Evolutionary conservation across 2,113 vertebrate genomes (phyloP), one percentile per base, ranked within the genome.

Genomic region (Peromyscus polionotus): DNA sequence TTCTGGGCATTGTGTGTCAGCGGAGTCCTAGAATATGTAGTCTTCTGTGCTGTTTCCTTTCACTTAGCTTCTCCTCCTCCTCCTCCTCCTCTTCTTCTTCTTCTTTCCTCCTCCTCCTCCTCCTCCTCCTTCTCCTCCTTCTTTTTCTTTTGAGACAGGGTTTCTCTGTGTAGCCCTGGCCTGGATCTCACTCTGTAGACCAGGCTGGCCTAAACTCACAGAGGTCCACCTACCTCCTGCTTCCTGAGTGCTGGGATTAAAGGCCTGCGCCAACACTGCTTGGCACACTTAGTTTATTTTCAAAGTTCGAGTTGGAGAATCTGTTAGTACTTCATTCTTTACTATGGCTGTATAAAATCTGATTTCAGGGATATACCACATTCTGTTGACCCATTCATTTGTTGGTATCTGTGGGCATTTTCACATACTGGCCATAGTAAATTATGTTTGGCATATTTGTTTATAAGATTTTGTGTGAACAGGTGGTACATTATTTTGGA

Each of bases 391-490:
- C 20, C 31, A 26, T 22, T 94, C 36, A 59, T 57, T 42, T 33
- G 2, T 59, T 77, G 54, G n/a, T 68, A 26, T 36, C 11, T 20
- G 12, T 95, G 36, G 16, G 3, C 73, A 13, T 73, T 97, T 79
- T 63, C 26, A 79, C 59, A 81, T 96, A 88, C 33, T 93, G 70
- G 28, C 75, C 88, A 1, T 93, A 91, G 51, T 83, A 72, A 93
- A 48, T 94, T 88, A 10, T 68, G 28, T 57, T 94, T 3, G 59
- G 20, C 36, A 95, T 22, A 88, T 84, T 90, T 20, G 16, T 80
- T 36, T 94, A 54, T 61, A 92, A 48, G 24, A 39, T 95, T 97
- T 95, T 88, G n/a, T 89, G 45, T 85, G 73, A 54, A 45, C 36
- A 75, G 88, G 88, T 83, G 84, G 28, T 57, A n/a, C 0, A n/a